Conservation (phyloP, 1,140 invertebrate genomes). For the Wasmannia auropunctata region DNA sequence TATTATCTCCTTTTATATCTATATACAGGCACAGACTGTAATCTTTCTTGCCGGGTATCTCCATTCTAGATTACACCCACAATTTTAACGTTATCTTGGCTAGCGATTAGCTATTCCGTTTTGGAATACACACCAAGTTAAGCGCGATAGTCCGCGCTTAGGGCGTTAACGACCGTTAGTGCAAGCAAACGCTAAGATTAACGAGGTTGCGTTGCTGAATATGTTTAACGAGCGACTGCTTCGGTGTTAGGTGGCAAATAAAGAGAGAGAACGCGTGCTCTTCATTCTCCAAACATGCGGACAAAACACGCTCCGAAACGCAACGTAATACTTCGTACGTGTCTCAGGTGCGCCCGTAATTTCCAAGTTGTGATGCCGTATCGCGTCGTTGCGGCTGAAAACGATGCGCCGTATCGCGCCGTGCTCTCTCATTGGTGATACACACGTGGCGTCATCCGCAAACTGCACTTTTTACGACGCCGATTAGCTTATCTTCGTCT, state of each 20-base stretch:
- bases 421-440: slow-evolving; percentile 59
- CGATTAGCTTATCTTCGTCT: slow-evolving; percentile 74
- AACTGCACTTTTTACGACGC: slow-evolving; percentile 71
- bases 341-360: not conserved
- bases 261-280: not conserved
- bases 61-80: not conserved
- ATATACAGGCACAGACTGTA: not conserved
- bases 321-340: not conserved
- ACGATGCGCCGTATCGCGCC: slow-evolving; percentile 39
- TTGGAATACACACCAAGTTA: not conserved
- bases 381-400: slow-evolving; percentile 35
- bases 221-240: slow-evolving; percentile 19
- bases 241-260: not conserved
- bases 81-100: not conserved
- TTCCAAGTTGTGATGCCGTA: not conserved
- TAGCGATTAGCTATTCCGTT: slow-evolving; percentile 2
- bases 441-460: slow-evolving; percentile 64
- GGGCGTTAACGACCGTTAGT: slow-evolving; percentile 7
- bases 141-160: not conserved
- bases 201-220: slow-evolving; percentile 21
- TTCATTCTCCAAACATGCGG: not conserved
- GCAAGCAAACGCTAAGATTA: slow-evolving; percentile 17
- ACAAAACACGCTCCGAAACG: not conserved
- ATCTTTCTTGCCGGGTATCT: not conserved
- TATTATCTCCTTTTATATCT: not conserved